Percentiles rank a stretch among this genome's conserved stretches.
These are phyloP conservation scores for Engystomops pustulosus DNA, from an alignment of 2,113 vertebrate species.

Conservation along the genomic window DNA sequence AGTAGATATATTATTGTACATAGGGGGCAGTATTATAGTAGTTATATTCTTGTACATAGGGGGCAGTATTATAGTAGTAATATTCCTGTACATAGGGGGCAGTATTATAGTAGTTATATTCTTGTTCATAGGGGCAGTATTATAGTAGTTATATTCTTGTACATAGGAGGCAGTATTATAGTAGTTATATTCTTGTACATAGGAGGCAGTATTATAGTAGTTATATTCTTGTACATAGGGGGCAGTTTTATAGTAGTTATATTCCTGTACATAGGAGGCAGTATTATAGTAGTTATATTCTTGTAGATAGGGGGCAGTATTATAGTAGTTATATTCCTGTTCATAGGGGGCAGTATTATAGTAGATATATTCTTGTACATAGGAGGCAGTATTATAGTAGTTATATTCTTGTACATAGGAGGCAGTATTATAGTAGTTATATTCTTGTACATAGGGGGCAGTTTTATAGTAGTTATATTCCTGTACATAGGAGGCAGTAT, in stretches of 20 bases:
- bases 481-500: background rate
- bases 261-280: background rate
- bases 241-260: slow-evolving; percentile 1
- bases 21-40: no score
- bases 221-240: slow-evolving; percentile 1
- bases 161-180: background rate
- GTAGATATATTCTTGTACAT: slow-evolving; percentile 14
- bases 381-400: background rate
- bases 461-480: slow-evolving; percentile 22
- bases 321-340: slow-evolving; percentile 8
- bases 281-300: slow-evolving; percentile 10
- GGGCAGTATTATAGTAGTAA: no score
- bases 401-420: slow-evolving; percentile 7
- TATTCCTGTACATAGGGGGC: background rate
- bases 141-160: background rate
- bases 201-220: slow-evolving; percentile 1
- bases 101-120: slow-evolving; percentile 7
- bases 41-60: no score
- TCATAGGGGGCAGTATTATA: slow-evolving; percentile 3
- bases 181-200: background rate
- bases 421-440: slow-evolving; percentile 8
- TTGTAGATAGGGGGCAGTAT: slow-evolving; percentile 3
- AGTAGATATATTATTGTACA: no score
- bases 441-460: slow-evolving; percentile 12
- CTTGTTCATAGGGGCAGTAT: background rate